These are phyloP conservation scores for Drosophila cardini DNA, from an alignment of 1,140 invertebrate genomes.

Conservation along the genomic window DNA sequence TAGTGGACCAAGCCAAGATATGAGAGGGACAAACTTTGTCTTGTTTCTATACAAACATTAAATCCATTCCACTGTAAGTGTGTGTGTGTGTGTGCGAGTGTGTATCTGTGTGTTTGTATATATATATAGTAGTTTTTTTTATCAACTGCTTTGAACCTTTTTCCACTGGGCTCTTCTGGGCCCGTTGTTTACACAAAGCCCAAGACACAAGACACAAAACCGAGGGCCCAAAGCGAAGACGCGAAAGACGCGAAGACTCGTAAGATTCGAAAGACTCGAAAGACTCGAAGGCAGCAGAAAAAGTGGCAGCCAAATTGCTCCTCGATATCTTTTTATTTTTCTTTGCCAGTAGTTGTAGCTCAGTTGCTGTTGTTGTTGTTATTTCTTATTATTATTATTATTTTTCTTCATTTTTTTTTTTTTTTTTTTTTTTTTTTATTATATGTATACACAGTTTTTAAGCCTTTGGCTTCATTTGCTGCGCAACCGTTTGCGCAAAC, in stretches of 20 bases:
- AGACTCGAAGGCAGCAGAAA: slow-evolving; percentile 19
- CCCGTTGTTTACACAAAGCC: slow-evolving; percentile 74
- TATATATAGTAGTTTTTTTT: slow-evolving; percentile 64
- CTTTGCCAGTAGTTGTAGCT: slow-evolving; percentile 56
- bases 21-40: slow-evolving; percentile 59
- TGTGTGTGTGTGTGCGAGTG: slow-evolving; percentile 38
- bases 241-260: too few species aligned
- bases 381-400: slow-evolving; percentile 32
- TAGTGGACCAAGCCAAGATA: slow-evolving; percentile 61
- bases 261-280: too few species aligned
- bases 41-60: slow-evolving; percentile 75
- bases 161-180: slow-evolving; percentile 43
- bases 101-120: slow-evolving; percentile 55
- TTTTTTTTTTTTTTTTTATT: slow-evolving; percentile 35
- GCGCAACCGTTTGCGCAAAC: slow-evolving; percentile 78
- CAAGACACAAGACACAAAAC: slow-evolving; percentile 16
- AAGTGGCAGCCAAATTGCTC: slow-evolving; percentile 82
- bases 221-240: slow-evolving; percentile 11
- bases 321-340: slow-evolving; percentile 82
- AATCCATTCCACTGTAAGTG: slow-evolving; percentile 70
- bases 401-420: slow-evolving; percentile 55
- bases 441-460: slow-evolving; percentile 52
- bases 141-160: slow-evolving; percentile 78
- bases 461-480: slow-evolving; percentile 76
- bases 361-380: slow-evolving; percentile 23